A percentile compares a stretch with the other conserved stretches of the same genome.
Conservation (phyloP, 2,888 invertebrate genomes). For the Gymnocheta viridis region DNA sequence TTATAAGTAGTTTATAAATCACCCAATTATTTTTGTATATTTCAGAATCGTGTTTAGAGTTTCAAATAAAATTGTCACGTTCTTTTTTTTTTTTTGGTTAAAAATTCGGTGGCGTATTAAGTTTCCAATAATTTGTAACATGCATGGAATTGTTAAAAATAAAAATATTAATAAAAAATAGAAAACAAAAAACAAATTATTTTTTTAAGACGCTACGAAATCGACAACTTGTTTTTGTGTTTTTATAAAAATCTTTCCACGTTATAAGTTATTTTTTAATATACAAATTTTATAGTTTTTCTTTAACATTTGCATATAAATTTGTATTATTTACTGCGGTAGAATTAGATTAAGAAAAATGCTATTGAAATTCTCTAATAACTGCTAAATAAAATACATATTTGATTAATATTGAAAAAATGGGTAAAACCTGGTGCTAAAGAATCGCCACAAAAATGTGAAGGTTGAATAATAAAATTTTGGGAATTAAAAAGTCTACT, state of each 20-base stretch:
- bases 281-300: conserved; percentile 31
- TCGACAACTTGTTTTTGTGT: too few relatives aligned
- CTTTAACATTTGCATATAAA: conserved; percentile 28
- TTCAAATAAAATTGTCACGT: conserved; percentile 12
- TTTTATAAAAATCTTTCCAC: too few relatives aligned
- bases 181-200: neutral
- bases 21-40: conserved; percentile 33
- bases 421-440: conserved; percentile 22
- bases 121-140: conserved; percentile 61
- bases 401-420: conserved; percentile 16
- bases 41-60: conserved; percentile 55
- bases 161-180: neutral
- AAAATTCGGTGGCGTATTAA: conserved; percentile 29
- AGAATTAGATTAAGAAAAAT: conserved; percentile 24
- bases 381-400: conserved; percentile 5
- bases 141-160: conserved; percentile 54
- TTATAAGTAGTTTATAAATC: conserved; percentile 46
- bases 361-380: conserved; percentile 17
- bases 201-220: neutral
- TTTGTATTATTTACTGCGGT: conserved; percentile 30
- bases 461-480: conserved; percentile 3
- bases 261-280: too few relatives aligned
- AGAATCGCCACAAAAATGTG: conserved; percentile 7
- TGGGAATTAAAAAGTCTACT: neutral
- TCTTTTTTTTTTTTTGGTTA: neutral